Conservation (phyloP, 2,888 invertebrate species). For the Zaprionus lineosus region DNA sequence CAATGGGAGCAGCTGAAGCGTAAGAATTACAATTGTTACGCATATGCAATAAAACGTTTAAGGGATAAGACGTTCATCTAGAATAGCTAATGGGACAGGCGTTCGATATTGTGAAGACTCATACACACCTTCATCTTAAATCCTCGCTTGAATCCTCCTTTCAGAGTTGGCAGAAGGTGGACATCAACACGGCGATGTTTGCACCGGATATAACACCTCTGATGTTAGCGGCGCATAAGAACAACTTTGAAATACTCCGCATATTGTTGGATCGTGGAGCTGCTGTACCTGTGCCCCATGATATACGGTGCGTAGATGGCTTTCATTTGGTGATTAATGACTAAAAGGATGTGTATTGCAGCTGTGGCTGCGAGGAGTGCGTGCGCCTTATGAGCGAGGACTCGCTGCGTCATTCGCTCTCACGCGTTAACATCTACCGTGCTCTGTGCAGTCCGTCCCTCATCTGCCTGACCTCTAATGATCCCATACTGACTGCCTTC, state of each 20-base stretch:
- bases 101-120: background rate
- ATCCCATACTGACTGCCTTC: slow-evolving; percentile 96
- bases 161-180: slow-evolving; percentile 94
- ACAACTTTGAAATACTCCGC: slow-evolving; percentile 98
- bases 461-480: slow-evolving; percentile 95
- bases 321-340: too few species aligned
- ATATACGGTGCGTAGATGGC: slow-evolving; percentile 86
- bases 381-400: slow-evolving; percentile 89
- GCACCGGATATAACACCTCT: slow-evolving; percentile 97
- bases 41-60: slow-evolving; percentile 74
- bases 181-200: slow-evolving; percentile 91
- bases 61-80: slow-evolving; percentile 20
- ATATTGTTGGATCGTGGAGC: slow-evolving; percentile 96
- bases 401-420: slow-evolving; percentile 91
- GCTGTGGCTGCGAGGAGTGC: slow-evolving; percentile 95
- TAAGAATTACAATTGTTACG: slow-evolving; percentile 74
- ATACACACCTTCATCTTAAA: background rate
- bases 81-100: background rate
- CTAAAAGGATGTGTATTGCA: too few species aligned
- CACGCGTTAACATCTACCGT: slow-evolving; percentile 95
- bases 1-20: slow-evolving; percentile 70
- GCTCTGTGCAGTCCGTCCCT: slow-evolving; percentile 96
- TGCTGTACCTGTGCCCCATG: slow-evolving; percentile 94
- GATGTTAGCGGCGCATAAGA: slow-evolving; percentile 95
- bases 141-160: too few species aligned